phyloP scores from a whole-genome alignment of 2,888 invertebrate species.

The Entomobrya multifasciata region DNA sequence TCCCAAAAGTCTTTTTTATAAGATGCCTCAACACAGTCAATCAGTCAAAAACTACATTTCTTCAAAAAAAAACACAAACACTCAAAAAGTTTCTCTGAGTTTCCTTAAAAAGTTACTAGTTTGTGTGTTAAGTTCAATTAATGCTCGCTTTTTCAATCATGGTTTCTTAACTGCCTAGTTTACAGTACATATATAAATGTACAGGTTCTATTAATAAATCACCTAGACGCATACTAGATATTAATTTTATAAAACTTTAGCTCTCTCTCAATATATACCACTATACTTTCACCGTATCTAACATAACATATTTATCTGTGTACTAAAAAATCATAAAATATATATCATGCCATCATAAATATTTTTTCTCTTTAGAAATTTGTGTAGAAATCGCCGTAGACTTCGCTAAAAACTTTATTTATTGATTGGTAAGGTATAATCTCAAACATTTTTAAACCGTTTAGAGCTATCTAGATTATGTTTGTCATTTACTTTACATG shows the following conservation, averaged over 20 bases:
- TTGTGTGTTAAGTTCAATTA: not conserved
- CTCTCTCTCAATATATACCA: no score
- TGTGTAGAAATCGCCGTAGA: slow-evolving; percentile 27
- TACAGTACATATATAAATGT: not conserved
- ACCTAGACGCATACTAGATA: no score
- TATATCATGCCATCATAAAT: not conserved
- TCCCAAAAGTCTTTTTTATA: no score
- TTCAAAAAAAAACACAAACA: not conserved
- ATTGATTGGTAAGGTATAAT: slow-evolving; percentile 19
- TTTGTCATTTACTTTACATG: not conserved
- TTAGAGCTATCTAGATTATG: slow-evolving; percentile 12
- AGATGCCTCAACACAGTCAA: no score
- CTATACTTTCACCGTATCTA: no score
- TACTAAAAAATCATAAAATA: not conserved
- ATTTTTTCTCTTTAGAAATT: not conserved
- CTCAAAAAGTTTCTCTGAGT: not conserved
- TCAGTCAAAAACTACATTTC: not conserved
- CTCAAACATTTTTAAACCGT: not conserved
- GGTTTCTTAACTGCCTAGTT: slow-evolving; percentile 21
- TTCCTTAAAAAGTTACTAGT: not conserved
- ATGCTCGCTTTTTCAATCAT: not conserved
- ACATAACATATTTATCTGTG: not conserved
- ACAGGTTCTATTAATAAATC: not conserved
- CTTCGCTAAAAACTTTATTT: not conserved
- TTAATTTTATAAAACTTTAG: no score